Evolutionary conservation across 2,113 vertebrate species (phyloP), one percentile per base, ranked within the genome.

Genomic region (Hyaena hyaena): DNA sequence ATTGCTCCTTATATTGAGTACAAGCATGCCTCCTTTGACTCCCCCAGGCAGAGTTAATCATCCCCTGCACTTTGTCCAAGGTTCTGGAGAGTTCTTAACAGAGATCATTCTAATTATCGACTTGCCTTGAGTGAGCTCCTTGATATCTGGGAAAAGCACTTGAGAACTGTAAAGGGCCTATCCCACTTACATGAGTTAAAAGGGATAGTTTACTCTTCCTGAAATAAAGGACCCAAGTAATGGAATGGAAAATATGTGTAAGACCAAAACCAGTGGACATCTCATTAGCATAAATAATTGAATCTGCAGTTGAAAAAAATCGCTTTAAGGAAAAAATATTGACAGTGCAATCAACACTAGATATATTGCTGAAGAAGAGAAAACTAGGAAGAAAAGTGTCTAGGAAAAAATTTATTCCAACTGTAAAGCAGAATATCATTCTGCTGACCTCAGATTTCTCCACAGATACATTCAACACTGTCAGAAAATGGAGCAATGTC

Each of bases 261-360:
- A 93, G 87, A 71, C 31, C 45, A 74, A 58, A 73, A 74, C 71
- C 93, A 96, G 88, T 74, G 16, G 33, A 79, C 43, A 77, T 61
- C 74, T 86, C 9, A 88, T 28, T 93, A 45, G 71, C 58, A 69
- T 77, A 53, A 86, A 76, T 1, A 86, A 91, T 16, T 76, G 24
- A 94, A 83, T 4, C 26, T 94, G 11, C 9, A 45, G 12, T 55
- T 94, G 4, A 92, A 76, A 33, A 28, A 28, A 87, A 87, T 88
- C 21, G 45, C 28, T 90, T 45, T 55, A 10, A 39, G 19, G 43
- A 28, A 81, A 65, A 80, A 66, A 84, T 71, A 8, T 7, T 33
- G 8, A 68, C 33, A 39, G 50, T 26, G 10, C 1, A 50, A 53
- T 90, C n/a, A 66, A 48, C 4, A 76, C 7, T 63, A 88, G 58